Base-by-base conservation (phyloP, 2,113 vertebrate species). In the Sclerurus mexicanus region DNA sequence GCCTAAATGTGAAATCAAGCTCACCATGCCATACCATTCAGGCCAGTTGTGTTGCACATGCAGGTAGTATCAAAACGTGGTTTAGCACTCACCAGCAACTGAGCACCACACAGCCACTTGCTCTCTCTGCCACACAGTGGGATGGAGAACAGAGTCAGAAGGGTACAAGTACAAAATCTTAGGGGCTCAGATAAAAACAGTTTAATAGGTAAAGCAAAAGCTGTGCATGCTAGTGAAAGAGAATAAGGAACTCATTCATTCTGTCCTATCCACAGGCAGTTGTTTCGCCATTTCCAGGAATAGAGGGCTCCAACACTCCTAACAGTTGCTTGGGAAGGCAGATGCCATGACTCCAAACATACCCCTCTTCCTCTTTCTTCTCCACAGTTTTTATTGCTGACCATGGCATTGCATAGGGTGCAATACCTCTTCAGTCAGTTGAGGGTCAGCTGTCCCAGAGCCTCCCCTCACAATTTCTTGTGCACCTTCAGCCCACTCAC, bases 241-340 rank as follows among this genome's bases (percentile, higher is more conserved):
- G 63, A 64, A 20, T 27, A 39, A 64, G 50, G 58, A 59, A 37
- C 83, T 77, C 1, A 47, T 77, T 59, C 30, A 15, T 30, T 40
- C 16, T 1, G 1, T 31, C 33, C 30, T 11, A 22, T 20, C 66
- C 47, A 31, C 27, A 55, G 22, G 52, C 40, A 33, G 23, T 21
- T 76, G 6, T 64, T 66, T 15, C 64, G 22, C 31, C 27, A 39
- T 67, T 89, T 84, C 7, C 9, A 33, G 72, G n/a, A 83, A 47
- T 0, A 1, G 10, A 72, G 52, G 66, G 31, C 12, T 72, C 37
- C 31, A 39, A 55, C 60, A 49, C 30, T 44, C 0, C 0, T 37
- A 55, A 21, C 1, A 1, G 23, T 67, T 93, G 25, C 47, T 21
- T 55, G 31, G 40, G 9, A 79, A 73, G 67, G 60, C 13, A 49